Evolutionary conservation across 1,140 invertebrate genomes (phyloP).

Genomic region (Conus betulinus): DNA sequence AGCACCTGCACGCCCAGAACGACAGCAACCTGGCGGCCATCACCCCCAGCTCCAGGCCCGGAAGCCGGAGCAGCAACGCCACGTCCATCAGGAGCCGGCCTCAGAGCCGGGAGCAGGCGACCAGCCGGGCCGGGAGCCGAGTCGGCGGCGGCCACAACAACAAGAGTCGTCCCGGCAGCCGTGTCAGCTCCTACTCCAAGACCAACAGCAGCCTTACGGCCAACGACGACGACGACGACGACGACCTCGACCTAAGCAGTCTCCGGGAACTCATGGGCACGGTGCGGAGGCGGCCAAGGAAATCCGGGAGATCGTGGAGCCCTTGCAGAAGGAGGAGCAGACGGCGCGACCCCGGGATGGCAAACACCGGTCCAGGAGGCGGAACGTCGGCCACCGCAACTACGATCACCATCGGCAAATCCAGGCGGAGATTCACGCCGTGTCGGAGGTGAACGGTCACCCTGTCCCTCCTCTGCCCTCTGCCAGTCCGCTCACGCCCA

Average conservation of each 20-base stretch:
- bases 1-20: slow-evolving; percentile 10
- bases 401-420: neutral
- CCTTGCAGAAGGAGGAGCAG: neutral
- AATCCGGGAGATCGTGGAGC: slow-evolving; percentile 31
- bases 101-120: neutral
- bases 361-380: neutral
- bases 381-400: neutral
- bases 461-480: slow-evolving; percentile 25
- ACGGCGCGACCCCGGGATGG: neutral
- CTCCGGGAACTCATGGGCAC: slow-evolving; percentile 31
- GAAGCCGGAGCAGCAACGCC: neutral
- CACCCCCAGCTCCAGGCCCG: neutral
- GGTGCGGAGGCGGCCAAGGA: slow-evolving; percentile 26
- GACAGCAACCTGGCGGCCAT: slow-evolving; percentile 13
- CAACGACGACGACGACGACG: slow-evolving; percentile 18
- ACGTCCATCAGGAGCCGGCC: neutral
- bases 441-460: slow-evolving; percentile 19
- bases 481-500: neutral
- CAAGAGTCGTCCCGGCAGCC: slow-evolving; percentile 18
- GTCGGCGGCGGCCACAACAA: neutral
- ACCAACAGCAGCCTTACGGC: neutral
- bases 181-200: neutral
- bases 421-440: slow-evolving; percentile 23
- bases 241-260: slow-evolving; percentile 22
- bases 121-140: neutral